Base-by-base conservation (phyloP, 2,797 vertebrate genomes). In the Momotus momota region DNA sequence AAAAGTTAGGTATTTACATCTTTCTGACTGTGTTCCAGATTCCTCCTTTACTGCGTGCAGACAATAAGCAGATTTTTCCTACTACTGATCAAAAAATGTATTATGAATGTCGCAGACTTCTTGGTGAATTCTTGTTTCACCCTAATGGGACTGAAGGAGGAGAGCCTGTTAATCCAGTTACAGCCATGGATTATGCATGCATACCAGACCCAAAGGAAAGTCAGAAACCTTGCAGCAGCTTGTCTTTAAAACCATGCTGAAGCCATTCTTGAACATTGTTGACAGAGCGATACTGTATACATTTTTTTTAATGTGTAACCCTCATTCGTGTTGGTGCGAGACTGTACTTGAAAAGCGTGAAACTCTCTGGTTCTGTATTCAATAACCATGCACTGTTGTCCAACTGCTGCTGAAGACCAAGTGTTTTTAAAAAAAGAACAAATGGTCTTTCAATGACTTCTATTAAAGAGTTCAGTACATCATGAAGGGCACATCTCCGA, bases 281-380 rank as follows among this genome's bases (percentile, higher is more conserved):
- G 19, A 14, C 31, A 27, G 54, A 29, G 3, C 10, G 51, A 22
- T 0, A 0, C 33, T 25, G 11, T 7, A 18, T 22, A 4, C 0
- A 1, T 35, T 35, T 35, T 35, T 29, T 57, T 45, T 26, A 33
- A 14, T 1, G 6, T 4, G 6, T 23, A 1, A 6, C 18, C 6
- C 26, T 51, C 9, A 0, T n/a, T 7, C 26, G 8, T 2, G 12
- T 7, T 6, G 20, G 10, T 65, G 31, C 22, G 62, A 38, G 57
- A 45, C 3, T 45, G n/a, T 6, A 17, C 52, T n/a, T 65, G 38
- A 33, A 58, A 29, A 65, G 6, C 12, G 5, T 1, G 10, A 25
- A 81, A 12, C 25, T 55, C 35, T 49, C n/a, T 46, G 31, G 1
- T 48, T 26, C 57, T 58, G 8, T 6, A 12, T 9, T 51, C 81